Evolutionary conservation across 2,797 vertebrate species (phyloP), one percentile per base, ranked within the genome.

Genomic region (Hydrocynus forskahlii): DNA sequence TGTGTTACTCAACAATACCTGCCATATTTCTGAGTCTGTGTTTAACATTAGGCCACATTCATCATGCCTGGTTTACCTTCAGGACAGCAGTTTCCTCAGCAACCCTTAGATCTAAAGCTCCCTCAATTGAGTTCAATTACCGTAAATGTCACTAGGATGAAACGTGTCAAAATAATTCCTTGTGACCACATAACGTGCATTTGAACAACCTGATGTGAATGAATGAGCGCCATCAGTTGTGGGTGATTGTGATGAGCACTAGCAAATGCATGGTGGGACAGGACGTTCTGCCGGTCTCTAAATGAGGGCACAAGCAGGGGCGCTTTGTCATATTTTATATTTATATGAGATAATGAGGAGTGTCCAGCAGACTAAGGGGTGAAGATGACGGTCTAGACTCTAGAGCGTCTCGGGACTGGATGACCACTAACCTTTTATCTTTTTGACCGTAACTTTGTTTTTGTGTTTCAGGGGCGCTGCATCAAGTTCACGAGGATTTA

Each of bases 401-500:
- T 29, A 17, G 48, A 57, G 63, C 45, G 14, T 19, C 75, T 48
- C 25, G 7, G 43, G 9, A 40, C 40, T 19, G 12, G 54, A 7
- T 25, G 40, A 29, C 35, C 43, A 14, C 63, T 12, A 14, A 60
- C 57, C 35, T 57, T 29, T 69, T 38, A 69, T 66, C 25, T 10
- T 40, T 25, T 57, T 19, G 25, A 52, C 40, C 7, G 12, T 75
- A 48, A 71, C 60, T 57, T 66, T 59, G 1, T 21, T 9, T 68
- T 38, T 82, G 69, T 83, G 25, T 84, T 83, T 23, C 83, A 95
- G 94, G 93, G 94, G 0, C 93, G 93, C 86, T 95, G 94, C 87
- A 92, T 95, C 45, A 94, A 93, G 90, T 94, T 95, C 91, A 93
- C 91, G 75, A 88, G 93, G 85, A 90, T 92, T 86, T 91, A 90